Evolutionary conservation across 2,797 vertebrate species (phyloP).

Genomic region (Tenualosa thibaudeaui): DNA sequence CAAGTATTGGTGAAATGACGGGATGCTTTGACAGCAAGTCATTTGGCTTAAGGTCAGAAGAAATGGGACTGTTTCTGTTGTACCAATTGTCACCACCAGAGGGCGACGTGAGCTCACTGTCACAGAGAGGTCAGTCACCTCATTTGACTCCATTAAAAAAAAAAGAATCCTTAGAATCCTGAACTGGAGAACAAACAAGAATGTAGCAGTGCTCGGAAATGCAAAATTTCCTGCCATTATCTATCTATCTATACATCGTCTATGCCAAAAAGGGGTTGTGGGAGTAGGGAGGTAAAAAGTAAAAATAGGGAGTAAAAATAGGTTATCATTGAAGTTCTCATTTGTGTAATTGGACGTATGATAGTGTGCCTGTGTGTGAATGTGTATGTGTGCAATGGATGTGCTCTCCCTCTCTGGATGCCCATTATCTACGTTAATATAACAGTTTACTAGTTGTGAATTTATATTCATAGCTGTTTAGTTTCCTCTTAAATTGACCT

Average conservation of each 20-base stretch:
- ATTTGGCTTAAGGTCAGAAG: background rate
- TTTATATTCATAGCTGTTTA: background rate
- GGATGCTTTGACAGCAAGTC: background rate
- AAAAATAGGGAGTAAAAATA: no score
- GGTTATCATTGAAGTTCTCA: no score
- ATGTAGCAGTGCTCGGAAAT: background rate
- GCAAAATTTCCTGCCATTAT: background rate
- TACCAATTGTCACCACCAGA: background rate
- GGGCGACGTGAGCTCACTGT: background rate
- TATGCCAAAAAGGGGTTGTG: background rate
- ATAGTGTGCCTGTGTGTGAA: no score
- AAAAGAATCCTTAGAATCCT: background rate
- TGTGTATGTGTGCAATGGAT: background rate
- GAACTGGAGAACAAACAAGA: background rate
- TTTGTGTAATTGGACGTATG: background rate
- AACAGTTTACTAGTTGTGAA: background rate
- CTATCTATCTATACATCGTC: background rate
- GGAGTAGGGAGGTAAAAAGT: no score
- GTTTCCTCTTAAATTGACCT: background rate
- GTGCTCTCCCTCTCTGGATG: background rate
- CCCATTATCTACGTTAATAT: background rate
- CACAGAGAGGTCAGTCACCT: constrained; percentile 20
- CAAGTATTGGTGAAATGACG: background rate
- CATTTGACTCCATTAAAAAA: constrained; percentile 11
- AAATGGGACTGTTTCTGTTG: constrained; percentile 3